A percentile compares a stretch with the other conserved stretches of the same genome.
phyloP scores from a whole-genome alignment of 2,113 vertebrate species.

The Anguilla rostrata region DNA sequence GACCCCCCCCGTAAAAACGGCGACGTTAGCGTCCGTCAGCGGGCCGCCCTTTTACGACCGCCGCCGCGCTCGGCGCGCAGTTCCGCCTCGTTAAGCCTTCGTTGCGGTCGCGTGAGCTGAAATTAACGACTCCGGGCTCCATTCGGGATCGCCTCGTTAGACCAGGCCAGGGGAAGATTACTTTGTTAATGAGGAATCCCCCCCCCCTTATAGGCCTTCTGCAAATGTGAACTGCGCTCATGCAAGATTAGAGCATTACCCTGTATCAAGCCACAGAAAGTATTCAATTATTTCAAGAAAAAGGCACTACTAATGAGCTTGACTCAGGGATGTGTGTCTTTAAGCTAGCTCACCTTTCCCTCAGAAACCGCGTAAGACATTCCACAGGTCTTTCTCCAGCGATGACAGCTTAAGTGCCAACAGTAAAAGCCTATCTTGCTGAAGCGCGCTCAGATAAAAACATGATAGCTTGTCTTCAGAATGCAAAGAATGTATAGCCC shows the following conservation, averaged over 20 bases:
- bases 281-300: not conserved
- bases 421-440: no score
- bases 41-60: conserved; percentile 34
- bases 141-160: not conserved
- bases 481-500: no score
- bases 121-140: conserved; percentile 47
- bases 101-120: conserved; percentile 47
- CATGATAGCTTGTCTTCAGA: no score
- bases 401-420: no score
- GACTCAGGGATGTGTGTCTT: not conserved
- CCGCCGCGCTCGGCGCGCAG: not conserved
- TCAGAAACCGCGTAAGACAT: no score
- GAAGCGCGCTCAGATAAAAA: no score
- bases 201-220: not conserved
- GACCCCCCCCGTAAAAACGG: conserved; percentile 34
- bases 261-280: not conserved
- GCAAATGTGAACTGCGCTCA: not conserved
- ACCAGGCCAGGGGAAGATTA: not conserved
- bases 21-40: conserved; percentile 48
- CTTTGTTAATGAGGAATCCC: not conserved
- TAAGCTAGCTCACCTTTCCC: not conserved
- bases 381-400: no score
- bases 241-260: not conserved
- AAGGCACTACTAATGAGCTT: not conserved
- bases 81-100: conserved; percentile 34